These are phyloP conservation scores for Tautogolabrus adspersus DNA, from an alignment of 2,113 vertebrate species.

Conservation along the genomic window DNA sequence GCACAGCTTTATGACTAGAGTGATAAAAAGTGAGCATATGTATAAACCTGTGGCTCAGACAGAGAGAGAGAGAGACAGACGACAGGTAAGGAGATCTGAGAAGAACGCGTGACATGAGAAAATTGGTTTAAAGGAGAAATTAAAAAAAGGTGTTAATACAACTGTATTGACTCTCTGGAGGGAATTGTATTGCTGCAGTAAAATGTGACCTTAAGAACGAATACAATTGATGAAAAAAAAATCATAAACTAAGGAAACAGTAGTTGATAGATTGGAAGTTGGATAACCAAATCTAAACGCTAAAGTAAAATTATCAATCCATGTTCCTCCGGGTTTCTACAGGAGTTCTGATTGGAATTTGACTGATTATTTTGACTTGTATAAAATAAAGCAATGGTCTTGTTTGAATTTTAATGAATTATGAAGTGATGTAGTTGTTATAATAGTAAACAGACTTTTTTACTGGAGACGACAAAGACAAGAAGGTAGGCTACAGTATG, in stretches of 20 bases:
- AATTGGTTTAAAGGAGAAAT: not conserved
- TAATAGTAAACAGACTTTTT: too few species aligned
- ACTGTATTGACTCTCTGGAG: not conserved
- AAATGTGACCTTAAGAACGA: not conserved
- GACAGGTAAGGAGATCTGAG: not conserved
- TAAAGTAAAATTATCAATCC: too few species aligned
- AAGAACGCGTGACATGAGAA: not conserved
- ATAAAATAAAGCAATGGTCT: too few species aligned
- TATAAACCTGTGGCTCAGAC: slow-evolving; percentile 1
- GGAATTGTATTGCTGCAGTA: not conserved
- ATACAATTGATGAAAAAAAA: not conserved
- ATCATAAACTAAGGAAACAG: not conserved
- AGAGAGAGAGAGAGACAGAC: not conserved
- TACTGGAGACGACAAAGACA: too few species aligned
- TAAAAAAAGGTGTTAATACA: not conserved
- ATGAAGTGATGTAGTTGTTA: too few species aligned
- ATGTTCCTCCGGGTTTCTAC: too few species aligned
- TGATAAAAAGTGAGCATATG: not conserved
- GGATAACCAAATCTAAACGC: not conserved
- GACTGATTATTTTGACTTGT: too few species aligned
- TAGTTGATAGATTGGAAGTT: not conserved
- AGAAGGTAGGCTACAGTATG: not conserved
- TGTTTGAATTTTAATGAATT: too few species aligned
- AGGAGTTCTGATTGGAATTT: too few species aligned
- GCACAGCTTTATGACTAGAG: slow-evolving; percentile 13